phyloP scores from a whole-genome alignment of 2,113 vertebrate genomes.

The Lepus americanus region DNA sequence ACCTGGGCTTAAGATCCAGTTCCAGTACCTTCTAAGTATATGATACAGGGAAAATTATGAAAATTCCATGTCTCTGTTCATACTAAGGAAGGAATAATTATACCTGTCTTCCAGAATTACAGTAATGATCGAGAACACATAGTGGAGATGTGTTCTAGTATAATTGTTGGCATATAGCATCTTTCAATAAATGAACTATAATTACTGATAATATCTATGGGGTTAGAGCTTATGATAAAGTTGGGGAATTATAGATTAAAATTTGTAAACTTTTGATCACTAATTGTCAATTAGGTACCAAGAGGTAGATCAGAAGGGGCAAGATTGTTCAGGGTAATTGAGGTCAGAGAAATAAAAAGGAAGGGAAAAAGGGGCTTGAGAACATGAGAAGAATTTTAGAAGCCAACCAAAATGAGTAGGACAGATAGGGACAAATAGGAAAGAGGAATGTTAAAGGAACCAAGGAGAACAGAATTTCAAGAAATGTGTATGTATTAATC shows the following conservation, averaged over 20 bases:
- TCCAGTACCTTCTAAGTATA: background rate
- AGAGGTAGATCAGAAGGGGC: background rate
- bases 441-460: background rate
- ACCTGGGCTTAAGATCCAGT: background rate
- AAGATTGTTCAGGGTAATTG: background rate
- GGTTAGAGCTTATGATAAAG: background rate
- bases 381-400: background rate
- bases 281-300: background rate
- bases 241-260: background rate
- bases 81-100: background rate
- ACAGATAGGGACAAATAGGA: background rate
- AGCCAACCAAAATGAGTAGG: background rate
- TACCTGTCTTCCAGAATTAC: background rate
- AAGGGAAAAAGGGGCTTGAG: background rate
- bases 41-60: background rate
- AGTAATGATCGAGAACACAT: background rate
- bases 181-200: slow-evolving; percentile 40
- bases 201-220: background rate
- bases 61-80: background rate
- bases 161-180: background rate
- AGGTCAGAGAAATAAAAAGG: background rate
- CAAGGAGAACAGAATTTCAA: background rate
- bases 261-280: background rate
- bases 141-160: background rate
- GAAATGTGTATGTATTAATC: background rate